Evolutionary conservation across 2,113 vertebrate genomes (phyloP).

Genomic region (Phaetusa simplex): DNA sequence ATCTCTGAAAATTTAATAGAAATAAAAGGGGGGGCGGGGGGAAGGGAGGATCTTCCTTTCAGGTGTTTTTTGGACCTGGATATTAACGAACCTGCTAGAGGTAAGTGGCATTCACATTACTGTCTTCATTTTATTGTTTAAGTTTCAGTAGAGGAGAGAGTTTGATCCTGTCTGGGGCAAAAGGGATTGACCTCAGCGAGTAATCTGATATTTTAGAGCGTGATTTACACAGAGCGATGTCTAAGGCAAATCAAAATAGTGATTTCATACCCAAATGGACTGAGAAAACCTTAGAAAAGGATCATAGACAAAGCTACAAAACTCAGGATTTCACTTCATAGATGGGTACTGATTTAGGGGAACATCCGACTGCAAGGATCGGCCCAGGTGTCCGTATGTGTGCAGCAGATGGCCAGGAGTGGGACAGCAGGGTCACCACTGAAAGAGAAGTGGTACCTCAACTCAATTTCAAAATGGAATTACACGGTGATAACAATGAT

Average conservation of each 20-base stretch:
- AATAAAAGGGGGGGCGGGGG: no score
- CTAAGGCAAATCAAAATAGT: neutral
- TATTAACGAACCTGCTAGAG: neutral
- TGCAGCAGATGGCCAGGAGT: no score
- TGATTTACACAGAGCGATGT: neutral
- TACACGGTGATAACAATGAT: neutral
- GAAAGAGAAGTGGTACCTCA: neutral
- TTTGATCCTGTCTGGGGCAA: neutral
- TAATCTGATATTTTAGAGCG: neutral
- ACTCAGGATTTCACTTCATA: neutral
- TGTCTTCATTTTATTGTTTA: neutral
- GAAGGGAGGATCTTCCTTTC: neutral
- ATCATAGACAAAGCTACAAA: neutral
- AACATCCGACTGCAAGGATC: neutral
- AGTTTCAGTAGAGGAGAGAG: neutral
- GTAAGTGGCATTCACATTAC: neutral
- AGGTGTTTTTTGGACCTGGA: neutral
- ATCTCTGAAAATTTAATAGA: neutral
- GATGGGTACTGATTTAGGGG: neutral
- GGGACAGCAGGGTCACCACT: neutral
- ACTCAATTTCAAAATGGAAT: fast-evolving
- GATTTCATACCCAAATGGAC: neutral
- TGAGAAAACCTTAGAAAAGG: neutral
- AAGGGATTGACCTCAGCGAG: neutral
- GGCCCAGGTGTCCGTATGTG: neutral